Conservation (phyloP, 2,113 vertebrate genomes). For the Anoplopoma fimbria region DNA sequence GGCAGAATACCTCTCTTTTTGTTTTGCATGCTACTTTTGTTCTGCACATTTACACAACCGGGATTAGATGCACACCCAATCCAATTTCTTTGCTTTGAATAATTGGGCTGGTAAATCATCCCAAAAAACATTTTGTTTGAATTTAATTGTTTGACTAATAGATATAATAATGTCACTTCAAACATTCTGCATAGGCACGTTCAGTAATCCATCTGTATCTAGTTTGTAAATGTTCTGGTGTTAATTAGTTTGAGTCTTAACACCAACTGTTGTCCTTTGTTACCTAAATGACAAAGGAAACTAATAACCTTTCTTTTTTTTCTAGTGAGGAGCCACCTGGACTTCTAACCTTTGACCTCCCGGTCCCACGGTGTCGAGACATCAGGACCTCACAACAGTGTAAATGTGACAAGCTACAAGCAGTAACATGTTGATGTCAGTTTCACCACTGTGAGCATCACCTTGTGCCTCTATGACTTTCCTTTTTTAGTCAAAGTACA, state of each 20-base stretch:
- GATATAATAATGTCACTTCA: background rate
- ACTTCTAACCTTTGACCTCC: conserved; percentile 31
- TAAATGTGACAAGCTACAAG: conserved; percentile 11
- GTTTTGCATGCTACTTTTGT: background rate
- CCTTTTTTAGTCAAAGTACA: background rate
- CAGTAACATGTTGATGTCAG: background rate
- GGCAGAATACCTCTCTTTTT: background rate
- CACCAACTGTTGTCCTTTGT: background rate
- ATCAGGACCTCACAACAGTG: conserved; percentile 4
- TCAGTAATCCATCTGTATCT: background rate
- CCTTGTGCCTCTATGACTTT: conserved; percentile 7
- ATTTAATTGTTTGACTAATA: background rate
- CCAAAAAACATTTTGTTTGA: background rate
- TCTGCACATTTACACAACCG: background rate
- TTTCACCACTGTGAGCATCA: conserved; percentile 9
- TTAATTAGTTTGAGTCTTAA: background rate
- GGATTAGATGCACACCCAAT: background rate
- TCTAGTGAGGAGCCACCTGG: conserved; percentile 62
- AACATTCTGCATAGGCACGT: background rate
- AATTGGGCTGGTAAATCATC: background rate
- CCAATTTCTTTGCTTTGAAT: background rate
- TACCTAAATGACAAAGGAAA: background rate
- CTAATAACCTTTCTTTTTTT: conserved; percentile 15
- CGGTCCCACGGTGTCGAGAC: background rate
- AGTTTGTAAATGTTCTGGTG: background rate